These are phyloP conservation scores for Genyomyrus donnyi DNA, from an alignment of 2,113 vertebrate genomes.

Conservation along the genomic window DNA sequence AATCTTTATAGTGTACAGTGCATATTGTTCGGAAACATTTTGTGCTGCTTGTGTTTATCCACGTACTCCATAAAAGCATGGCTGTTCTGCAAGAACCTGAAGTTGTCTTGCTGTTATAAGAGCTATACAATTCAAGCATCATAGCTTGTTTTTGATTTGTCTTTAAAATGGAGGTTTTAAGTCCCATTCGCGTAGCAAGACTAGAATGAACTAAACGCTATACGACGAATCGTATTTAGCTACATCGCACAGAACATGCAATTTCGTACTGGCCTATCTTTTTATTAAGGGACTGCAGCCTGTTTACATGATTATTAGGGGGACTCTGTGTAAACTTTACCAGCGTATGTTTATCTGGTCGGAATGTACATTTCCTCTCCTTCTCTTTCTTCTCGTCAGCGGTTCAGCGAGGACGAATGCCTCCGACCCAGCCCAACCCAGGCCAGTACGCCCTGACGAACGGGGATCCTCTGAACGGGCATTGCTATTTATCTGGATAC, in stretches of 20 bases:
- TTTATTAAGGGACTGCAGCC: background rate
- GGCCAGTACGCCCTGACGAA: conserved; percentile 98
- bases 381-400: conserved; percentile 98
- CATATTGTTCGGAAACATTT: background rate
- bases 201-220: background rate
- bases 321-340: background rate
- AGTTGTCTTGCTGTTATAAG: background rate
- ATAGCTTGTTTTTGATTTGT: background rate
- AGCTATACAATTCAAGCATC: background rate
- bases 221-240: background rate
- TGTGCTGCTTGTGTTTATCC: background rate
- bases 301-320: background rate
- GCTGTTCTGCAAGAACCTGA: background rate
- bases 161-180: background rate
- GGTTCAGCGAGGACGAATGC: conserved; percentile 99
- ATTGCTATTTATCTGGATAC: conserved; percentile 98
- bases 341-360: conserved; percentile 64
- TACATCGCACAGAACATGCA: background rate
- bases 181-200: background rate
- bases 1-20: background rate
- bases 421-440: conserved; percentile 95
- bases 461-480: conserved; percentile 94
- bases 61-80: background rate
- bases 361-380: conserved; percentile 99
- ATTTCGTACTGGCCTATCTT: background rate